Evolutionary conservation across 1,140 invertebrate genomes (phyloP).

Genomic region (Drosophila tsacasi): DNA sequence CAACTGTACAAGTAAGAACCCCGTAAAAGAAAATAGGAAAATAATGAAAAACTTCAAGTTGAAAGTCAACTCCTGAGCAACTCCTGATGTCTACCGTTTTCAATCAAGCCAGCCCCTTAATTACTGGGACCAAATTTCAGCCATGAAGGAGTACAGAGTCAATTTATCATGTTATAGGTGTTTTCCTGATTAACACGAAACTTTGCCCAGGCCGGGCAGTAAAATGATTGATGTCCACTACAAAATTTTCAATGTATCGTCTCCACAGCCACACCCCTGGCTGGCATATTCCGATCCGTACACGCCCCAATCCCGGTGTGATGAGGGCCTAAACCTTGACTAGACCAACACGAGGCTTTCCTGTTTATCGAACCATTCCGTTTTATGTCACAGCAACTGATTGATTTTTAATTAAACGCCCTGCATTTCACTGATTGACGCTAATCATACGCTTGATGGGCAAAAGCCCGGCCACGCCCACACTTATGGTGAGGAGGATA

Average conservation of each 20-base stretch:
- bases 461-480: slow-evolving; percentile 27
- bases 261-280: slow-evolving; percentile 9
- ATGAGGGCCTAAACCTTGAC: slow-evolving; percentile 19
- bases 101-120: slow-evolving; percentile 22
- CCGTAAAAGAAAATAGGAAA: background rate
- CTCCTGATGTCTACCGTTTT: slow-evolving; percentile 17
- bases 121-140: slow-evolving; percentile 27
- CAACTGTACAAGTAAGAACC: background rate
- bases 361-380: slow-evolving; percentile 42
- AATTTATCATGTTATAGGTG: slow-evolving; percentile 45
- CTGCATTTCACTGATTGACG: slow-evolving; percentile 60
- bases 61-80: slow-evolving; percentile 1
- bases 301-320: slow-evolving; percentile 7
- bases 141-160: slow-evolving; percentile 31
- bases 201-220: slow-evolving; percentile 29
- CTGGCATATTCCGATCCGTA: background rate
- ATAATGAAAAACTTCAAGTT: slow-evolving; percentile 5
- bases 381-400: slow-evolving; percentile 66
- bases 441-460: slow-evolving; percentile 65
- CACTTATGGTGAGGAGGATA: slow-evolving; percentile 5
- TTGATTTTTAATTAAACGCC: slow-evolving; percentile 77
- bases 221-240: slow-evolving; percentile 57
- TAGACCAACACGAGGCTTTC: slow-evolving; percentile 5
- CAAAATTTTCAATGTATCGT: slow-evolving; percentile 44
- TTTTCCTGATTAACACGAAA: slow-evolving; percentile 46